These are phyloP conservation scores for Sebastes nivosus DNA, from an alignment of 2,797 vertebrate species.

Conservation along the genomic window DNA sequence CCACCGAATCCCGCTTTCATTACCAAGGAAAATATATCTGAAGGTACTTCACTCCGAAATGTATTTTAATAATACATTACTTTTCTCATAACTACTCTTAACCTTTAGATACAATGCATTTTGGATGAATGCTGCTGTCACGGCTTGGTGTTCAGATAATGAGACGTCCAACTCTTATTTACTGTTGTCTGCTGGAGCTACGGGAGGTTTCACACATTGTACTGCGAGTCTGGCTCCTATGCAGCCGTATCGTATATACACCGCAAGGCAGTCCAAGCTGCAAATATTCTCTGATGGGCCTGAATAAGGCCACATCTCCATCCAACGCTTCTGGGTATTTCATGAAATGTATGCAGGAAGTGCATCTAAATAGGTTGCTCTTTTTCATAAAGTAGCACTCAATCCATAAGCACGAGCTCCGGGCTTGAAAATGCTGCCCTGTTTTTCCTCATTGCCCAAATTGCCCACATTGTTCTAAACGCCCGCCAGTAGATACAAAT, in stretches of 20 bases:
- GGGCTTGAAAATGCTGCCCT: constrained; percentile 71
- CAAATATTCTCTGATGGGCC: constrained; percentile 44
- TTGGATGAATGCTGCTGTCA: constrained; percentile 83
- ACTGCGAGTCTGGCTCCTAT: constrained; percentile 28
- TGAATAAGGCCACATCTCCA: constrained; percentile 50
- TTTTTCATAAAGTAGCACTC: constrained; percentile 77
- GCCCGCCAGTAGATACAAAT: constrained; percentile 80
- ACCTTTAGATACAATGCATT: constrained; percentile 86
- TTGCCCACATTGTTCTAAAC: constrained; percentile 81
- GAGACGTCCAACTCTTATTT: constrained; percentile 82
- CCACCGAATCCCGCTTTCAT: constrained; percentile 84
- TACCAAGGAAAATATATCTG: constrained; percentile 88
- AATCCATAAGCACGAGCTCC: constrained; percentile 71
- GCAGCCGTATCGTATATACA: background rate
- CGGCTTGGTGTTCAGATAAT: constrained; percentile 78
- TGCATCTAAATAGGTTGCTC: constrained; percentile 73
- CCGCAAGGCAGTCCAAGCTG: constrained; percentile 36
- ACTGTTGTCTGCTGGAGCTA: constrained; percentile 73
- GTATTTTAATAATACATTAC: constrained; percentile 89
- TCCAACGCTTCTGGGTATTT: constrained; percentile 51
- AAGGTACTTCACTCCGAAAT: constrained; percentile 85
- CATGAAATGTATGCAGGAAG: constrained; percentile 71
- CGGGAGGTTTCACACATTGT: constrained; percentile 32
- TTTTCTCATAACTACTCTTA: constrained; percentile 87
- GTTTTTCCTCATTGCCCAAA: constrained; percentile 77